Conservation (phyloP, 2,797 vertebrate species). For the Propithecus deckenii region DNA sequence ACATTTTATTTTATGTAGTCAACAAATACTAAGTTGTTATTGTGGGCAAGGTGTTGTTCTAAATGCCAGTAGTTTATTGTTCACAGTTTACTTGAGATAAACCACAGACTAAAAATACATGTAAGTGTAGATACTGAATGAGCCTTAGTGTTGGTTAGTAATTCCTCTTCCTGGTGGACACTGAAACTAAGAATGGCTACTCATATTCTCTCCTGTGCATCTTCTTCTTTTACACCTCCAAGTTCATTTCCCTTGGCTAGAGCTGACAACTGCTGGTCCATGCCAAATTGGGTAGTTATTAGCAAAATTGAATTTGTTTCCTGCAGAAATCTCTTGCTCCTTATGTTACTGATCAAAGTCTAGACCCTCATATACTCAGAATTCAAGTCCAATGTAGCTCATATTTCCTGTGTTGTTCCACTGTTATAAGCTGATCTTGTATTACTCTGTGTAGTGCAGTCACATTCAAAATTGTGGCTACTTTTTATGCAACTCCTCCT, state of each 20-base stretch:
- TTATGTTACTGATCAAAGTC: not conserved
- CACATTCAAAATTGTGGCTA: not conserved
- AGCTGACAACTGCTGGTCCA: not conserved
- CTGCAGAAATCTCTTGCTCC: not conserved
- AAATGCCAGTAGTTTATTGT: not conserved
- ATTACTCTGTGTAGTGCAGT: not conserved
- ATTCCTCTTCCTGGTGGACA: not conserved
- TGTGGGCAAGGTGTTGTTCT: not conserved
- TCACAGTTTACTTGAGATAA: not conserved
- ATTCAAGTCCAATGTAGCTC: not conserved
- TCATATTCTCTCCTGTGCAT: not conserved
- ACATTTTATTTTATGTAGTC: not conserved
- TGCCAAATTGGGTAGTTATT: not conserved
- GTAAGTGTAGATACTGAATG: not conserved
- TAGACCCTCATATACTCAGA: not conserved
- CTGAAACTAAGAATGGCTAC: not conserved
- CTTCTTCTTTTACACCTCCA: not conserved
- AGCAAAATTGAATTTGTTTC: not conserved
- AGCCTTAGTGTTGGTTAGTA: not conserved
- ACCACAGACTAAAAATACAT: not conserved
- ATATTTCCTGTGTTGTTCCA: not conserved
- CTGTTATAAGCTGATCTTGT: not conserved
- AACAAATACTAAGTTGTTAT: not conserved
- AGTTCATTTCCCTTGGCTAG: not conserved
- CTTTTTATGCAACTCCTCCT: not conserved